phyloP scores from a whole-genome alignment of 2,113 vertebrate species.

The Cebus imitator region DNA sequence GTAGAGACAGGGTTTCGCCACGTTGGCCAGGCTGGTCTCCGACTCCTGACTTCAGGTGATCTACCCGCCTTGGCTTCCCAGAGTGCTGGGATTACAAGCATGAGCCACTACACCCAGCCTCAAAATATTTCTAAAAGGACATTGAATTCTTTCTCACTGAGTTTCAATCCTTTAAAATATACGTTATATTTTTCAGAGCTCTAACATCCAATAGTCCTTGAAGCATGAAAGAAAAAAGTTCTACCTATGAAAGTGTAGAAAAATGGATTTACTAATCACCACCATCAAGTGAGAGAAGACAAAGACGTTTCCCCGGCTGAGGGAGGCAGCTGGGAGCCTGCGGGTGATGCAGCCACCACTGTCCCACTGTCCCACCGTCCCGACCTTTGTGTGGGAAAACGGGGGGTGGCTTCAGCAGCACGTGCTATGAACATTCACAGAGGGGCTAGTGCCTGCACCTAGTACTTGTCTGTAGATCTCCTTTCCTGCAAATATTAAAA shows the following conservation, averaged over 20 bases:
- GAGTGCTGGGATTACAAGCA: too few relatives aligned
- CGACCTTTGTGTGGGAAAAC: too few relatives aligned
- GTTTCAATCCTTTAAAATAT: neutral
- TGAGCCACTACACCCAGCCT: too few relatives aligned
- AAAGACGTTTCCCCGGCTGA: fast-evolving
- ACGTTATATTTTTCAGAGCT: neutral
- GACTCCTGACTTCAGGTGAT: too few relatives aligned
- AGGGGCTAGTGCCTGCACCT: too few relatives aligned
- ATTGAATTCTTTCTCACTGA: neutral
- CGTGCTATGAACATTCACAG: fast-evolving
- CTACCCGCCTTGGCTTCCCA: too few relatives aligned
- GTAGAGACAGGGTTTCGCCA: too few relatives aligned
- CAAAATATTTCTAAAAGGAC: too few relatives aligned
- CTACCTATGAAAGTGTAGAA: neutral
- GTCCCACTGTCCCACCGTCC: neutral
- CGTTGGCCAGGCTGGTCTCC: too few relatives aligned
- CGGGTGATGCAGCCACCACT: neutral
- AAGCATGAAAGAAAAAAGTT: neutral
- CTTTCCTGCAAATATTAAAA: neutral
- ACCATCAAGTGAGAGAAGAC: neutral
- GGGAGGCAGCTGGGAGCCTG: fast-evolving
- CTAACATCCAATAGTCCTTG: neutral
- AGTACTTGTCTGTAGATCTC: too few relatives aligned
- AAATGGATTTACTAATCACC: neutral
- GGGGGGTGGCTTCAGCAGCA: neutral